Evolutionary conservation across 2,888 invertebrate genomes (phyloP).

Genomic region (Drosophila tanythrix): DNA sequence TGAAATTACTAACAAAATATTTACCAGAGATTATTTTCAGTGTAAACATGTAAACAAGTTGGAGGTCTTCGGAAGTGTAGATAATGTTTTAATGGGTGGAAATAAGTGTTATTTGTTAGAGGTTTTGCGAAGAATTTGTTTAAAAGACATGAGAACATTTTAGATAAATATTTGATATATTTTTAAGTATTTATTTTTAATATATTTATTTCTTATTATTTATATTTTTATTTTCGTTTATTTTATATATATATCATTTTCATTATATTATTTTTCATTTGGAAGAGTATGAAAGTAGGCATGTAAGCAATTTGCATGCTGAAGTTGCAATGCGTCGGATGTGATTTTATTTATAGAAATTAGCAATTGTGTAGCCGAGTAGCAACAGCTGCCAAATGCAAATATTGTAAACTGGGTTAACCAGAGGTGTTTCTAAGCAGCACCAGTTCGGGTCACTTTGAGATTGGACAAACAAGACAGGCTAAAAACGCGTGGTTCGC

Average conservation of each 20-base stretch:
- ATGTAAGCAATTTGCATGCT: conserved; percentile 23
- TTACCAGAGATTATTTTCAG: background rate
- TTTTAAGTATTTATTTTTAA: background rate
- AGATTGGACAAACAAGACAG: conserved; percentile 41
- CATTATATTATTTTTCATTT: background rate
- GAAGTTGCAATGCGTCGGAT: conserved; percentile 50
- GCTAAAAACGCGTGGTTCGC: conserved; percentile 14
- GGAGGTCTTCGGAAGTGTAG: background rate
- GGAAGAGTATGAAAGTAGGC: background rate
- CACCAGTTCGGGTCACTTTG: conserved; percentile 43
- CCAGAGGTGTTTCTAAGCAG: conserved; percentile 48
- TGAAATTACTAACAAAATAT: background rate
- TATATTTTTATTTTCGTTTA: no score
- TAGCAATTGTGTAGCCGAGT: conserved; percentile 57
- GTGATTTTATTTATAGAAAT: conserved; percentile 67
- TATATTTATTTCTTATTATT: background rate
- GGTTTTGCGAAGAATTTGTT: background rate
- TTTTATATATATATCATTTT: background rate
- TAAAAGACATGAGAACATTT: background rate
- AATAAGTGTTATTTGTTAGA: background rate
- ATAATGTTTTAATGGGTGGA: background rate
- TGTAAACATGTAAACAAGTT: background rate
- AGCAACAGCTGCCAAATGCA: conserved; percentile 61
- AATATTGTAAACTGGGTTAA: conserved; percentile 66
- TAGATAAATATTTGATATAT: background rate